Evolutionary conservation across 2,797 vertebrate species (phyloP), one percentile per base, ranked within the genome.

Genomic region (Mormyrops boulengeri): DNA sequence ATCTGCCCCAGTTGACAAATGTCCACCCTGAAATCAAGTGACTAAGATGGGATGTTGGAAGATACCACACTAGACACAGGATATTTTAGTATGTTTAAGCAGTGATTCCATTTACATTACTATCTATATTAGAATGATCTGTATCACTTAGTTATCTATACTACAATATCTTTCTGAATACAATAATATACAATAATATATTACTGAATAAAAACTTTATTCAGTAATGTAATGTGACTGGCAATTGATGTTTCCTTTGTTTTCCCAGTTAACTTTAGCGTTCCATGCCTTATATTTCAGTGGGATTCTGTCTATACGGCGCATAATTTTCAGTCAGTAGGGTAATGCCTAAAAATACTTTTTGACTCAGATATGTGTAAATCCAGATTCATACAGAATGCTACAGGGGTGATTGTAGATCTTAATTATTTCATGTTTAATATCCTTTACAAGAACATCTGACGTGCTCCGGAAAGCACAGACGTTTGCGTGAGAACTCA

Each of bases 401-500:
- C 34, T 17, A 53, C 11, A 6, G 22, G n/a, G 82, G 19, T 50
- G 14, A 80, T 5, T 19, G 11, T 77, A 80, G 17, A 47, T 34
- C 69, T 77, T 38, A 14, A 34, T 77, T 77, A 77, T 47, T 80
- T 80, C 34, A n/a, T 38, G n/a, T 55, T 80, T 80, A 14, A 22
- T n/a, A n/a, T 41, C 26, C 85, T 87, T 53, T 38, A 53, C 38
- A 11, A 87, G 26, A 34, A 14, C 14, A 57, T 14, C 49, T 73
- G 30, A 69, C 66, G 17, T 73, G 66, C 30, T 73, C 9, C 38
- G 19, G 44, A 47, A 38, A 34, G 52, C 34, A 60, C 9, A 87
- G 86, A 41, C 44, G 22, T 85, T 88, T 82, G 73, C 87, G 89
- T 90, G 89, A 60, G 50, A 90, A 52, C 1, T 41, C 38, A 4